Evolutionary conservation across 64 coral and sea anemone species (phyloP), one percentile per base, ranked within the genome.

Genomic region (Dendronephthya gigantea): DNA sequence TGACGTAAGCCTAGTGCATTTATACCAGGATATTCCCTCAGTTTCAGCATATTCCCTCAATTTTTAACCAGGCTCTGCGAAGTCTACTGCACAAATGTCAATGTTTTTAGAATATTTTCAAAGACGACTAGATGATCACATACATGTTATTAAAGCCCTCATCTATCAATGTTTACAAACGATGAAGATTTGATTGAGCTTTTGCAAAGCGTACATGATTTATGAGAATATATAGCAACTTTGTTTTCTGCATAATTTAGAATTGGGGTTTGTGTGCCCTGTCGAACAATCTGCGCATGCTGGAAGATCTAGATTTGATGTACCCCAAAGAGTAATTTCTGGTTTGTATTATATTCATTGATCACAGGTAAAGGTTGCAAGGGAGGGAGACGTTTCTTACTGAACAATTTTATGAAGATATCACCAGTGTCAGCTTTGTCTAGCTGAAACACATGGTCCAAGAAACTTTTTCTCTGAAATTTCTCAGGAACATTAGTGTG

Each of bases 341-440:
- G 35, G 69, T 51, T 40, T 88, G 28, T 83, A 88, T 41, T 58
- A 45, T 25, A 88, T 84, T 79, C 85, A 88, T 81, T 33, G 86
- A n/a, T 15, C 14, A 34, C 81, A 69, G 66, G 35, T 17, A 84
- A 40, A 74, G 52, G 86, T 92, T 13, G 86, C 90, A 23, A 82
- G 79, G 23, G 90, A 88, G 32, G 41, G 4, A 45, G 41, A 83
- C 31, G 87, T 88, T 56, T 86, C 87, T 88, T 84, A 88, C 51
- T 50, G 81, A 88, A 88, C 91, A 82, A 7, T 92, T 85, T 45
- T 92, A 50, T n/a, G 68, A 89, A 88, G 90, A 58, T 66, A 83
- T 59, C 86, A 88, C 49, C 83, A 85, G 68, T 85, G 86, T 82
- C 84, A 83, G 23, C 40, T 88, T 83, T 11, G 68, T 38, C 49